phyloP scores from a whole-genome alignment of 2,888 invertebrate genomes.

The Tiliacea citrago region DNA sequence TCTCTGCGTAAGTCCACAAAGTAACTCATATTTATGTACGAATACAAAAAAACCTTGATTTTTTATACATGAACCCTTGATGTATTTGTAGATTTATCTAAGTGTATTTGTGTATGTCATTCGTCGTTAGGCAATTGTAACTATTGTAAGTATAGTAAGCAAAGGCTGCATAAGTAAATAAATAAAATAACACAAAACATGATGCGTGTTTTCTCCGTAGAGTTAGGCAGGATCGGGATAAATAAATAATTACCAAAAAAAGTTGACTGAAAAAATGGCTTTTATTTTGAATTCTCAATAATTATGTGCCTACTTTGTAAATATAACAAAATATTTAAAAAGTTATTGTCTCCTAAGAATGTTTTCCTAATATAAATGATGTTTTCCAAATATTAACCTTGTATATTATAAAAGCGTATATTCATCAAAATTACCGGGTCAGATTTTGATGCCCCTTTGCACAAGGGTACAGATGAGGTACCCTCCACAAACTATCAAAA shows the following conservation, averaged over 20 bases:
- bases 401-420: background rate
- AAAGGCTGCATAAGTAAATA: background rate
- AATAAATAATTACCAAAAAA: background rate
- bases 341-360: too few species aligned
- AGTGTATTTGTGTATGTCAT: background rate
- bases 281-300: background rate
- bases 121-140: too few species aligned
- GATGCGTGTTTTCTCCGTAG: background rate
- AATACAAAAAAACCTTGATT: background rate
- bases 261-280: background rate
- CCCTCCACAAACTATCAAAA: background rate
- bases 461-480: background rate
- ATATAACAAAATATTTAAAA: too few species aligned
- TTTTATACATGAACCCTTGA: background rate
- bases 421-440: background rate
- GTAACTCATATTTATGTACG: too few species aligned
- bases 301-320: too few species aligned
- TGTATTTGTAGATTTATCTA: conserved; percentile 3
- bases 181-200: background rate
- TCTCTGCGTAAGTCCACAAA: too few species aligned
- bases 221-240: background rate
- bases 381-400: background rate
- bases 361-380: too few species aligned
- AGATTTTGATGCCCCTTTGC: background rate
- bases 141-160: background rate